These are phyloP conservation scores for Dendrophyllia cribrosa DNA, from an alignment of 64 coral and sea anemone species.

Conservation along the genomic window DNA sequence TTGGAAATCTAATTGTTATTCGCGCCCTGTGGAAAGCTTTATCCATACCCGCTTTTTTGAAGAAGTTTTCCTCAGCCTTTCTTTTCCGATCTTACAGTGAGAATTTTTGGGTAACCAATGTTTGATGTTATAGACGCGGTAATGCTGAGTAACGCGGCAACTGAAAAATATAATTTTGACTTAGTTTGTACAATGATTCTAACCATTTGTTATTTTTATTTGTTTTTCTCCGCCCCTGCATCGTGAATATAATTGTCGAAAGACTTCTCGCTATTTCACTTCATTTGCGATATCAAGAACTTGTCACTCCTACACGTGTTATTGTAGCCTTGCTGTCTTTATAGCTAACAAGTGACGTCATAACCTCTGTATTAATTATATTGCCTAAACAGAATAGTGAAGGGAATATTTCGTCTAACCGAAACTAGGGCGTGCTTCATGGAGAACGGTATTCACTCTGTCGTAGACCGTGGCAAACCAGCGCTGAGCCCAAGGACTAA, in stretches of 20 bases:
- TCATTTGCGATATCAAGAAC: slow-evolving; percentile 36
- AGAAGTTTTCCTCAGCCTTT: slow-evolving; percentile 16
- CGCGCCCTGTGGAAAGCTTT: neutral
- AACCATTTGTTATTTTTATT: too few species aligned
- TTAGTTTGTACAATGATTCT: neutral
- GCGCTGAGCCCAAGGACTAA: neutral
- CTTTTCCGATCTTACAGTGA: slow-evolving; percentile 48
- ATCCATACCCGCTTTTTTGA: neutral
- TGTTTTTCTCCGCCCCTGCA: neutral
- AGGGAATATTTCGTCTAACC: neutral
- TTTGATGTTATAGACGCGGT: neutral
- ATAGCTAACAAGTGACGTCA: neutral
- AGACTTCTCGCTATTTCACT: slow-evolving; percentile 26
- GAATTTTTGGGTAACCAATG: neutral
- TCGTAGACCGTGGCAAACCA: too few species aligned
- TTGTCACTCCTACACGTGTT: slow-evolving; percentile 5
- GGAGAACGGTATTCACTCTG: too few species aligned
- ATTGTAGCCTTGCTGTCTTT: neutral
- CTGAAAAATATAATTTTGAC: neutral
- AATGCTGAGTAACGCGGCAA: too few species aligned
- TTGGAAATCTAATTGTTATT: slow-evolving; percentile 23
- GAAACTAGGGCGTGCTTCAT: too few species aligned
- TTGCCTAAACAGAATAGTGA: neutral
- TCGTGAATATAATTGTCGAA: slow-evolving; percentile 8
- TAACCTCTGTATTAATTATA: neutral